Evolutionary conservation across 2,797 vertebrate species (phyloP).

Genomic region (Schizopygopsis pylzovi): DNA sequence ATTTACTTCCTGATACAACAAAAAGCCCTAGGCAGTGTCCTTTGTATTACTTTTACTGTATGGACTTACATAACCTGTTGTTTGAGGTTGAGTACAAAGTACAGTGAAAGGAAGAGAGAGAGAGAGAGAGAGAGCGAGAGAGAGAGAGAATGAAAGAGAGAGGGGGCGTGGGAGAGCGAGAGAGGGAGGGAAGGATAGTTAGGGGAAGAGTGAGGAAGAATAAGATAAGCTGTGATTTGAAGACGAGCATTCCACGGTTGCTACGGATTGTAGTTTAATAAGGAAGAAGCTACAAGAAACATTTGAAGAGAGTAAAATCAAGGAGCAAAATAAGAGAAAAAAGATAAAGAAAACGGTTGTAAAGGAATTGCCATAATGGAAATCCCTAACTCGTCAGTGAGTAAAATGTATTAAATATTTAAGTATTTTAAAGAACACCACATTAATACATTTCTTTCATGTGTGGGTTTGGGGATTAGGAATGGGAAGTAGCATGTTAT

Average conservation of each 20-base stretch:
- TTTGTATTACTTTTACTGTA: neutral
- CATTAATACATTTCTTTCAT: neutral
- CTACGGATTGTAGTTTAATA: neutral
- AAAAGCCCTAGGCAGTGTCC: neutral
- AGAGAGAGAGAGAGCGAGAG: neutral
- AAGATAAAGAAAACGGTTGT: neutral
- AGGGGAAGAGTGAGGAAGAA: neutral
- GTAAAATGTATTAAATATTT: neutral
- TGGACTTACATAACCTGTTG: neutral
- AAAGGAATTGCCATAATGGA: conserved; percentile 6
- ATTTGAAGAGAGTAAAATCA: neutral
- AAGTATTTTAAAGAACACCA: conserved; percentile 1
- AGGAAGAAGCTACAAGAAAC: neutral
- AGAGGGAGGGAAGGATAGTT: neutral
- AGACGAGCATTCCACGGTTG: neutral
- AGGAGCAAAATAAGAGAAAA: neutral
- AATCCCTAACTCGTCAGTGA: neutral
- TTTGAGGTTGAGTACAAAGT: neutral
- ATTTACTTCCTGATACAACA: neutral
- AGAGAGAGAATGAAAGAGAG: neutral
- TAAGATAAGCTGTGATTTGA: neutral
- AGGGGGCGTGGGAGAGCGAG: rapidly evolving
- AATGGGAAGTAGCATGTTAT: neutral
- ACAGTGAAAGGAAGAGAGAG: neutral
- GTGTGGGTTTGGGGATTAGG: neutral